phyloP scores from a whole-genome alignment of 2,113 vertebrate genomes.

The Sceloporus undulatus region DNA sequence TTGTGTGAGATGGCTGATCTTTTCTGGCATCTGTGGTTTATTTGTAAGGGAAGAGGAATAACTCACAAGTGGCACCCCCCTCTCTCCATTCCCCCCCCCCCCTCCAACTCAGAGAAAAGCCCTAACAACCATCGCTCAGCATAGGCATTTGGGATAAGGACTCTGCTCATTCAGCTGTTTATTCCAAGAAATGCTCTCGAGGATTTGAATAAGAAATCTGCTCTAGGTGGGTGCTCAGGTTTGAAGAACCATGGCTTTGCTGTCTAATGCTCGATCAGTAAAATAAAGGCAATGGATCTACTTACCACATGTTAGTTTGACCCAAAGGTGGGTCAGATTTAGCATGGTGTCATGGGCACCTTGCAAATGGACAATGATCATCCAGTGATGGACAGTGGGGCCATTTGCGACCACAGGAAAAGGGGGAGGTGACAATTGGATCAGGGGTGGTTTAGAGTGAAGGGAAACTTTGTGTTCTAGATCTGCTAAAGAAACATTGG shows the following conservation, averaged over 20 bases:
- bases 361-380: neutral
- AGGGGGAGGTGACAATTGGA: neutral
- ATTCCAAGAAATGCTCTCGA: slow-evolving; percentile 1
- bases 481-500: neutral
- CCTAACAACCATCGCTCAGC: accelerated
- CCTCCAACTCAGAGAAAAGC: neutral
- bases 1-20: slow-evolving; percentile 53
- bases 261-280: slow-evolving; percentile 1
- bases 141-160: neutral
- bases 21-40: slow-evolving; percentile 21
- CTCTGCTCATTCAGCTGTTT: neutral
- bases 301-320: too few relatives aligned
- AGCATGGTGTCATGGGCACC: neutral
- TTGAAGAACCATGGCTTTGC: neutral
- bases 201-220: slow-evolving; percentile 5
- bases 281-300: neutral
- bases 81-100: accelerated
- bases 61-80: slow-evolving; percentile 1
- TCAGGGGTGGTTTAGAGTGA: neutral
- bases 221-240: neutral
- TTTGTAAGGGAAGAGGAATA: slow-evolving; percentile 27
- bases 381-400: neutral
- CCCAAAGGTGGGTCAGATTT: neutral
- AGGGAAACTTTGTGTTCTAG: neutral
- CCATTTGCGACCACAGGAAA: neutral